Evolutionary conservation across 1,140 invertebrate species (phyloP).

Genomic region (Procambarus clarkii): DNA sequence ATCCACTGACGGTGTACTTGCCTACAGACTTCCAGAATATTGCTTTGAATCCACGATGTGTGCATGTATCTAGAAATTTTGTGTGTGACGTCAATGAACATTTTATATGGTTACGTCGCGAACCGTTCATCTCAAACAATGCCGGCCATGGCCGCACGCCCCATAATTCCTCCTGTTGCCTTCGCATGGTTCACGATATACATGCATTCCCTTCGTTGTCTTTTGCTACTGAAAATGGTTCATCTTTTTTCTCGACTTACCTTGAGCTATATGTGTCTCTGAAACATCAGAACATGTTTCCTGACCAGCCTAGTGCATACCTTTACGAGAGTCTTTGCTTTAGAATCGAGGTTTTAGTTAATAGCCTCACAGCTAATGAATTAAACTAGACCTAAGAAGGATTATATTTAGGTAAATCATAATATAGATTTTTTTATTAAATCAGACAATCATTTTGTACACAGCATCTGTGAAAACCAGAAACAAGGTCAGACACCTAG

Average conservation of each 20-base stretch:
- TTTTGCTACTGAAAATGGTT: not conserved
- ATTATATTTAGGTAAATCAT: not conserved
- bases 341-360: not conserved
- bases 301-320: not conserved
- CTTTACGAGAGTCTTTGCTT: not conserved
- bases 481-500: not conserved
- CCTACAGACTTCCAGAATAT: not conserved
- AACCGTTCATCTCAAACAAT: not conserved
- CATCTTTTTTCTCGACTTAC: not conserved
- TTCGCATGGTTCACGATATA: not conserved
- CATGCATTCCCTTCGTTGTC: not conserved
- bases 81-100: not conserved
- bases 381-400: not conserved
- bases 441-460: slow-evolving; percentile 4
- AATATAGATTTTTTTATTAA: not conserved
- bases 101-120: not conserved
- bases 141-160: too few relatives aligned
- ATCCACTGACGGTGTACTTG: not conserved
- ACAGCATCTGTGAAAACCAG: not conserved
- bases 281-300: not conserved
- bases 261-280: slow-evolving; percentile 8
- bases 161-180: not conserved
- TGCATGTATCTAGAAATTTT: not conserved
- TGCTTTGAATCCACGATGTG: slow-evolving; percentile 1
- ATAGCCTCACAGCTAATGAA: not conserved